phyloP scores from a whole-genome alignment of 2,113 vertebrate genomes.

The Platysteira castanea region DNA sequence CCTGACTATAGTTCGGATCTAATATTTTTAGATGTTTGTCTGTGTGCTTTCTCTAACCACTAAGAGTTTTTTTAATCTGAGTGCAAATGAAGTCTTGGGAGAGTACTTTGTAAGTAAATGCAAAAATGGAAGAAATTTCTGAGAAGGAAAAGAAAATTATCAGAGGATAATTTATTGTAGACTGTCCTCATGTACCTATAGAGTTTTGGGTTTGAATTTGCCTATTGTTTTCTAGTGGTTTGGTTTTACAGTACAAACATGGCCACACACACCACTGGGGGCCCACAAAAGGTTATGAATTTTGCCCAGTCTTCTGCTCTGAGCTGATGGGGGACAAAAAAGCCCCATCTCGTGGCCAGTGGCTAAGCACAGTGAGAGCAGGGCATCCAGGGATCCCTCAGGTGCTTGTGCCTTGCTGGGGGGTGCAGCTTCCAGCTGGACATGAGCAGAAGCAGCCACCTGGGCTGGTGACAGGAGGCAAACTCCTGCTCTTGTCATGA shows the following conservation, averaged over 20 bases:
- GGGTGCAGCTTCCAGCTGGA: background rate
- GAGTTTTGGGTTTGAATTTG: background rate
- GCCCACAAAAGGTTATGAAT: background rate
- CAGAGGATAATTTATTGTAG: background rate
- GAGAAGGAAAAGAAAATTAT: background rate
- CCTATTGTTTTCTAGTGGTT: background rate
- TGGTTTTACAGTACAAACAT: background rate
- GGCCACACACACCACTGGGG: background rate
- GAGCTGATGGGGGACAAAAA: background rate
- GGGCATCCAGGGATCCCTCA: background rate
- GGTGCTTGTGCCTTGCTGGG: background rate
- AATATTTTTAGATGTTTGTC: background rate
- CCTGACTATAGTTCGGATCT: background rate
- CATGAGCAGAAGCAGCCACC: fast-evolving
- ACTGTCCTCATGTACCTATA: background rate
- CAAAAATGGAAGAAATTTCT: background rate
- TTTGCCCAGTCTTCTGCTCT: background rate
- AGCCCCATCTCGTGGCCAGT: background rate
- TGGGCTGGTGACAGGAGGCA: background rate
- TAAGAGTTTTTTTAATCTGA: background rate
- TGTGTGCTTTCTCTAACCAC: background rate
- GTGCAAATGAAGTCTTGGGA: background rate
- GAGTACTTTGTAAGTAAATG: background rate
- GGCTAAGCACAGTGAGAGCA: background rate
- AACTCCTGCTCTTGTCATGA: background rate